Percentiles rank a stretch among this genome's conserved stretches.
These are phyloP conservation scores for Erebia aethiops DNA, from an alignment of 2,888 invertebrate species.

Conservation along the genomic window DNA sequence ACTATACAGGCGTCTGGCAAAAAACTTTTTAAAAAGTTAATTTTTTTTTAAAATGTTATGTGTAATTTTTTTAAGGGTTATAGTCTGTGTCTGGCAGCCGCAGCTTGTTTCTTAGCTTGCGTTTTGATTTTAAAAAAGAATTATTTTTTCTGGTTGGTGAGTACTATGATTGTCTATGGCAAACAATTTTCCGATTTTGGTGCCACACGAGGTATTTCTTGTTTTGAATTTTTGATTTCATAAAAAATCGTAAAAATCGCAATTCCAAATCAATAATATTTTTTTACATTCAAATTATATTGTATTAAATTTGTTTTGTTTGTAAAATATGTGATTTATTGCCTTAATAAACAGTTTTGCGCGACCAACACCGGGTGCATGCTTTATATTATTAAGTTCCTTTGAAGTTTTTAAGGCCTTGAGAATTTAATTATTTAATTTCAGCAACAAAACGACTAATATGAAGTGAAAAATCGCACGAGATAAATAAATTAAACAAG, in stretches of 20 bases:
- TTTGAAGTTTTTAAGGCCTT: conserved; percentile 39
- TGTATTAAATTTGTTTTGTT: neutral
- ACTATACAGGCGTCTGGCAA: too few relatives aligned
- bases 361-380: conserved; percentile 40
- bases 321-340: conserved; percentile 2
- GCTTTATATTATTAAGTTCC: conserved; percentile 36
- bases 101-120: too few relatives aligned
- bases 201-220: conserved; percentile 55
- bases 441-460: conserved; percentile 45
- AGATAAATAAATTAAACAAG: conserved; percentile 49
- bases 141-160: too few relatives aligned
- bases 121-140: too few relatives aligned
- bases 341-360: conserved; percentile 23
- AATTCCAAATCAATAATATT: neutral
- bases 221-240: conserved; percentile 48
- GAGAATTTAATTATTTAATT: conserved; percentile 41
- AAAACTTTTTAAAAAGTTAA: too few relatives aligned
- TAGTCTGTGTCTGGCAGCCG: too few relatives aligned
- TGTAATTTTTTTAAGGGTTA: too few relatives aligned
- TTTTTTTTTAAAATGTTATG: too few relatives aligned
- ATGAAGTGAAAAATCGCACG: conserved; percentile 52
- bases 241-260: neutral
- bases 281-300: neutral
- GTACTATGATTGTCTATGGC: conserved; percentile 19
- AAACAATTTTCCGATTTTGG: conserved; percentile 39